Evolutionary conservation across 2,888 invertebrate species (phyloP), one percentile per base, ranked within the genome.

Genomic region (Protonemura montana): DNA sequence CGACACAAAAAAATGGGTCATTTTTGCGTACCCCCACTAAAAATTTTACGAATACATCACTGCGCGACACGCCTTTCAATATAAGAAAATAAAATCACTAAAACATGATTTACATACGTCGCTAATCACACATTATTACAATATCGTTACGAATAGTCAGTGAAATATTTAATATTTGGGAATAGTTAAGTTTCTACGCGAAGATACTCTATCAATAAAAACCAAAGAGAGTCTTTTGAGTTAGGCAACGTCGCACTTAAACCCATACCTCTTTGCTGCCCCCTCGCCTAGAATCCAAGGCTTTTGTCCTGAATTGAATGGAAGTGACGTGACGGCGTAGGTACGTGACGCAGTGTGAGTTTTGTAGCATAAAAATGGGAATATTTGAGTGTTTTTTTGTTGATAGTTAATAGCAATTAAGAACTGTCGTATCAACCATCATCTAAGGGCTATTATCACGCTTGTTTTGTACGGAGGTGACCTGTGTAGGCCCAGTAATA

Each of bases 281-380:
- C 59, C 59, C 59, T 59, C 59, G 59, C 59, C 59, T 7, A 7
- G 59, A 59, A 59, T 59, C 59, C 35, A 59, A 59, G 59, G 59
- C 59, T 59, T 59, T 59, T 59, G 59, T 59, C 59, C 59, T 59
- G 13, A 59, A 35, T 35, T 35, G 35, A 35, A 35, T 35, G 35
- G 35, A 21, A 59, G 59, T 59, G 59, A 59, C 59, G 59, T 59
- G 59, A 59, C 59, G 13, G 59, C 21, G 21, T 59, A n/a, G n/a
- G n/a, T n/a, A 7, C 59, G 59, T 59, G 59, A 59, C 59, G 59
- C 59, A 59, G 59, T 59, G 59, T 59, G 59, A 59, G 59, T 59
- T 59, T 21, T 59, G 21, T 59, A 59, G 59, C 21, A 21, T 59
- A 59, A 59, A 59, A 59, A 59, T 59, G 3, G 13, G 59, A 59